Percentiles rank a stretch among this genome's conserved stretches.
These are phyloP conservation scores for Sesamia inferens DNA, from an alignment of 2,888 invertebrate species.

Conservation along the genomic window DNA sequence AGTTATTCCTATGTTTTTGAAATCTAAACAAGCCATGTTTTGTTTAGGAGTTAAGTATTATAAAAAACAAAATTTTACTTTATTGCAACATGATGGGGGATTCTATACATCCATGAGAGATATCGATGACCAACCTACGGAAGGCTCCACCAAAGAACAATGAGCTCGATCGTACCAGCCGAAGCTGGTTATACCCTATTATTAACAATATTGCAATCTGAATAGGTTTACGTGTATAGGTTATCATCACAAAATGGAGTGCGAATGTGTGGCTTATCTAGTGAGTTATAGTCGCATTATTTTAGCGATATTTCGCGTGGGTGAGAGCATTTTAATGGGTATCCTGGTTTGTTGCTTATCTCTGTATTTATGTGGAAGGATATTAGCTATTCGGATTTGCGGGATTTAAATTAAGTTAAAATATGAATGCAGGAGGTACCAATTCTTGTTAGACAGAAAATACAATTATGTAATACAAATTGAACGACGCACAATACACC, in stretches of 20 bases:
- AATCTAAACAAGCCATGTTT: too few species aligned
- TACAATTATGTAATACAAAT: too few species aligned
- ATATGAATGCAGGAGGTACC: background rate
- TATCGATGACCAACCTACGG: too few species aligned
- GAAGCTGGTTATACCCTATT: constrained; percentile 20
- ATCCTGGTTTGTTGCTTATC: constrained; percentile 8
- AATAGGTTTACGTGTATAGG: constrained; percentile 22
- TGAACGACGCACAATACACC: too few species aligned
- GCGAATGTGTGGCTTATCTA: constrained; percentile 44
- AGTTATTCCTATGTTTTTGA: too few species aligned
- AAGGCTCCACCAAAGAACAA: too few species aligned
- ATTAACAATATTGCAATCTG: constrained; percentile 29
- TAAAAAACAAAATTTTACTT: too few species aligned
- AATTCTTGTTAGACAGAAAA: background rate
- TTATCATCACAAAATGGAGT: constrained; percentile 40
- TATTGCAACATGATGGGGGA: too few species aligned
- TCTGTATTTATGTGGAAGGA: constrained; percentile 14
- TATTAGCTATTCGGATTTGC: background rate
- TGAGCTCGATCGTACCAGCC: background rate
- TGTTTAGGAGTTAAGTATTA: too few species aligned
- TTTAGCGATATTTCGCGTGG: constrained; percentile 23
- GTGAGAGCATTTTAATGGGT: constrained; percentile 27
- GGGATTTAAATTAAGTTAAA: background rate
- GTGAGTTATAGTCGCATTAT: constrained; percentile 46
- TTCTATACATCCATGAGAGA: too few species aligned